Conservation (phyloP, 1,140 invertebrate species). For the Heliconius hermathena region DNA sequence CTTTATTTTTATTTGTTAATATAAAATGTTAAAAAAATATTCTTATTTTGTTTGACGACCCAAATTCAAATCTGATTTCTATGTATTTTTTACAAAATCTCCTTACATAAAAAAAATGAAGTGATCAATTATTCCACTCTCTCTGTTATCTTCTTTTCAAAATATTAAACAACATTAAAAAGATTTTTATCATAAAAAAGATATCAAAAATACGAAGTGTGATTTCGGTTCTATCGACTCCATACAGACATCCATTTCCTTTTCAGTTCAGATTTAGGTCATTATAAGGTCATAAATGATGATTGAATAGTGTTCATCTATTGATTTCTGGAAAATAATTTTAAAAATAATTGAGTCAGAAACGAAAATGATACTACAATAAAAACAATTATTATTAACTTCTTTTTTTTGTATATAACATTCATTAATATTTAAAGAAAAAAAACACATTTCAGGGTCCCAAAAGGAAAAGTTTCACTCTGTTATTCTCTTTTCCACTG, state of each 20-base stretch:
- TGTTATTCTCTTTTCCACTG: too few species aligned
- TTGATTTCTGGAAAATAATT: neutral
- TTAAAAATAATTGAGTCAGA: too few species aligned
- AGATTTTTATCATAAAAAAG: neutral
- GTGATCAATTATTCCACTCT: neutral
- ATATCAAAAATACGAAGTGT: neutral
- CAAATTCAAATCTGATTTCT: neutral
- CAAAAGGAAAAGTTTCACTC: too few species aligned
- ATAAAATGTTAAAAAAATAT: too few species aligned
- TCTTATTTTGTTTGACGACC: too few species aligned
- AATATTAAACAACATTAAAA: neutral
- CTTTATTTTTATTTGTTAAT: too few species aligned
- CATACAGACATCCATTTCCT: neutral
- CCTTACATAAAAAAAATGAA: neutral
- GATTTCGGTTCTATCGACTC: neutral
- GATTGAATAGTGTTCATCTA: neutral
- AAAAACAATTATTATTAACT: too few species aligned
- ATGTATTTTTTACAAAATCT: neutral
- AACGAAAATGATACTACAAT: too few species aligned
- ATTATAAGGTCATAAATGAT: conserved; percentile 8
- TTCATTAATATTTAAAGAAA: too few species aligned
- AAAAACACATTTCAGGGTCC: too few species aligned
- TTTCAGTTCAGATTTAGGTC: neutral
- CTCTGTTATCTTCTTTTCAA: neutral
- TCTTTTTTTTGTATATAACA: too few species aligned